A percentile compares a stretch with the other conserved stretches of the same genome.
These are phyloP conservation scores for Ctenoplectra terminalis DNA, from an alignment of 1,140 invertebrate species.

Conservation along the genomic window DNA sequence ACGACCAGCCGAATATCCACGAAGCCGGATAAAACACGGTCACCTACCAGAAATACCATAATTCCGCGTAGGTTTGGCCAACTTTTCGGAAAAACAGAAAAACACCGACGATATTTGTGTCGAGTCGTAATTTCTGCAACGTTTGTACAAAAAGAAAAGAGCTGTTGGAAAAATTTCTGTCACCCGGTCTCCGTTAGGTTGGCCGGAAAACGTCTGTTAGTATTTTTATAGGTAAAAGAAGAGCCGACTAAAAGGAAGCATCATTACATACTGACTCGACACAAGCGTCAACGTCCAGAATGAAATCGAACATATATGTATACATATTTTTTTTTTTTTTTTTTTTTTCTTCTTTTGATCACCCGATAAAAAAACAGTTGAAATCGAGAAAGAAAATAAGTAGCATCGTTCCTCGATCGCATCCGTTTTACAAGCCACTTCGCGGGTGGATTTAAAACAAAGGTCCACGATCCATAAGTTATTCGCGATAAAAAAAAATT, in stretches of 20 bases:
- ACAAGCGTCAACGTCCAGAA: constrained; percentile 8
- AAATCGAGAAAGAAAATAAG: constrained; percentile 13
- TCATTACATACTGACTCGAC: constrained; percentile 46
- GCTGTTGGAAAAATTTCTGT: not conserved
- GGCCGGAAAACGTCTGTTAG: not conserved
- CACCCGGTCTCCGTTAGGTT: not conserved
- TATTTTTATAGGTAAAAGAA: not conserved
- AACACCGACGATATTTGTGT: not conserved
- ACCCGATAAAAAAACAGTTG: not conserved
- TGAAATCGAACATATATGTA: constrained; percentile 63
- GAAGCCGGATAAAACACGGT: constrained; percentile 39
- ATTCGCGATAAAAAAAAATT: not conserved
- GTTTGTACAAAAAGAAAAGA: not conserved
- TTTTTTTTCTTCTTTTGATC: constrained; percentile 53
- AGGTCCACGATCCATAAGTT: not conserved
- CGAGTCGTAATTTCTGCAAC: not conserved
- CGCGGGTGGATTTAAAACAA: no score
- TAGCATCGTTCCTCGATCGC: not conserved
- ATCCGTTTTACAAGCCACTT: no score
- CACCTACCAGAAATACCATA: constrained; percentile 31
- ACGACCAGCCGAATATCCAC: constrained; percentile 39
- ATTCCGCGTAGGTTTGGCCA: not conserved
- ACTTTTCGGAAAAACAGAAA: not conserved
- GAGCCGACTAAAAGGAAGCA: not conserved
- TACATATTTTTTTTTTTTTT: no score